Evolutionary conservation across 1,140 invertebrate species (phyloP).

Genomic region (Trichogramma pretiosum): DNA sequence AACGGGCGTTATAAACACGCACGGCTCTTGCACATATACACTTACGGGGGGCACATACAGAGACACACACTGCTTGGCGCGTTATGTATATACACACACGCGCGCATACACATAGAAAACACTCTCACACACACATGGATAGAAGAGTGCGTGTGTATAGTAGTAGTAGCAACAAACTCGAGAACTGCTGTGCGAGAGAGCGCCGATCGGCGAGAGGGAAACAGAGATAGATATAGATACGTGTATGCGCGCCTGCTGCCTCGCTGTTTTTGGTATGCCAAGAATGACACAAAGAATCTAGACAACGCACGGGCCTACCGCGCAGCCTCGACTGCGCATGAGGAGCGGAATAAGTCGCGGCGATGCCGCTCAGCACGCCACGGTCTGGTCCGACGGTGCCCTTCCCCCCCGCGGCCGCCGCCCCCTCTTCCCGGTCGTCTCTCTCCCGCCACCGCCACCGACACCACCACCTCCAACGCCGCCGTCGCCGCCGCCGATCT

Average conservation of each 20-base stretch:
- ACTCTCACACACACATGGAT: not conserved
- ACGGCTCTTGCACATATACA: no score
- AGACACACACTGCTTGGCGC: no score
- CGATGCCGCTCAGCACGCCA: no score
- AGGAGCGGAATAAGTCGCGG: no score
- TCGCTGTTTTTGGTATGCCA: slow-evolving; percentile 82
- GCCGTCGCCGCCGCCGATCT: no score
- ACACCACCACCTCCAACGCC: slow-evolving; percentile 13
- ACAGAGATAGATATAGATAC: not conserved
- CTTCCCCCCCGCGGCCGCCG: slow-evolving; percentile 11
- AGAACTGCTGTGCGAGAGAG: no score
- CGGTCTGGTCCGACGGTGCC: slow-evolving; percentile 11
- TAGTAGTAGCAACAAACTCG: no score
- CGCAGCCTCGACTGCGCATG: slow-evolving; percentile 72
- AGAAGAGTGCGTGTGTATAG: no score
- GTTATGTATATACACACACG: not conserved
- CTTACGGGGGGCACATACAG: no score
- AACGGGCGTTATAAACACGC: no score
- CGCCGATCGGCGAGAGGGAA: not conserved
- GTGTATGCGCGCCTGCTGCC: slow-evolving; percentile 20
- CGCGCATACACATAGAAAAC: not conserved
- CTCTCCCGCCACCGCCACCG: not conserved
- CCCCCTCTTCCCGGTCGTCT: slow-evolving; percentile 5
- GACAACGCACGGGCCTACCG: slow-evolving; percentile 78
- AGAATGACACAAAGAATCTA: slow-evolving; percentile 91